These are phyloP conservation scores for Sternarchorhynchus goeldii DNA, from an alignment of 2,797 vertebrate genomes.

Conservation along the genomic window DNA sequence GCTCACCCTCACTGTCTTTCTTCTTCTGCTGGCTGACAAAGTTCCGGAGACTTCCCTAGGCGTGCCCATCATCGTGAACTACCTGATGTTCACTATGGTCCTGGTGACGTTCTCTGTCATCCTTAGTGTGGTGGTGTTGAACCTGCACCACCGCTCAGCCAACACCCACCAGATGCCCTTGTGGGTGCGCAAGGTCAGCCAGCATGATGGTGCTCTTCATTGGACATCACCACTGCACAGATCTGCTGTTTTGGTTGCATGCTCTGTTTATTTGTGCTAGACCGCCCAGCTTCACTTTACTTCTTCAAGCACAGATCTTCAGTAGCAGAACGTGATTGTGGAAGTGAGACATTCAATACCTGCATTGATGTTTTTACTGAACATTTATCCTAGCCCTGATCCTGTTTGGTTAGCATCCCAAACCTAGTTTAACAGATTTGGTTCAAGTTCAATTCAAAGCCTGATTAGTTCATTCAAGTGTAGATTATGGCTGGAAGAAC, in stretches of 20 bases:
- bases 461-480: too few species aligned
- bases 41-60: constrained; percentile 89
- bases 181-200: constrained; percentile 85
- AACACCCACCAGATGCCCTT: constrained; percentile 86
- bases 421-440: too few species aligned
- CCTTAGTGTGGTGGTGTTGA: constrained; percentile 89
- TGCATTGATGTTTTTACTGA: too few species aligned
- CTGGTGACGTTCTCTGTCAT: constrained; percentile 91
- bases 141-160: constrained; percentile 88
- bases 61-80: constrained; percentile 90
- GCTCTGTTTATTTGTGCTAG: not conserved
- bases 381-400: too few species aligned
- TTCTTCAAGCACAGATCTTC: not conserved
- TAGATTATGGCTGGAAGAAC: too few species aligned
- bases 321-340: constrained; percentile 4
- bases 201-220: not conserved
- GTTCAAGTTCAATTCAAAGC: too few species aligned
- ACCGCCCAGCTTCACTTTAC: not conserved
- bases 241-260: not conserved
- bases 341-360: too few species aligned
- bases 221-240: not conserved
- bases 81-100: constrained; percentile 92
- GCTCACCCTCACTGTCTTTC: constrained; percentile 92
- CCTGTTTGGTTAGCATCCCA: too few species aligned
- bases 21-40: constrained; percentile 90